Base-by-base conservation (phyloP, 2,797 vertebrate species). In the Pachyuromys duprasi region DNA sequence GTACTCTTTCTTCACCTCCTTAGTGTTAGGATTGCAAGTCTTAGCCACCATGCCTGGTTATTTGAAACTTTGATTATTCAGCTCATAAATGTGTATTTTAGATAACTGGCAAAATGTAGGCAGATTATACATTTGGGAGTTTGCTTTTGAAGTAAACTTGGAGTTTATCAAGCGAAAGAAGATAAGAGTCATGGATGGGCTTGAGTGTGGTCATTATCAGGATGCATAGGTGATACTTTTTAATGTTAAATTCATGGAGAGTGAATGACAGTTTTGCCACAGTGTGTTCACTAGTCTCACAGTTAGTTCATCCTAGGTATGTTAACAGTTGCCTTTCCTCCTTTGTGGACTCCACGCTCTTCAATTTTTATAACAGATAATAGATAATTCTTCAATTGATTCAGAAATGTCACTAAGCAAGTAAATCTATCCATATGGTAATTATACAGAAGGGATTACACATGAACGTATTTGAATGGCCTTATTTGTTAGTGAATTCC, bases 11-110 rank as follows among this genome's bases (percentile, higher is more conserved):
- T 60, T 78, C 8, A 20, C 39, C 8, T n/a, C 33, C 42, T n/a
- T 33, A 53, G 60, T 49, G 57, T 65, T 63, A 49, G 42, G 15
- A 49, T 76, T 49, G 17, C 26, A 89, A 39, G 31, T 45, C 33
- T 62, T 42, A 24, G 57, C 39, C 26, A 36, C 31, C 63, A 53
- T 49, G 17, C 82, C 28, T 49, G 4, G 31, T 15, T 75, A 62
- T 18, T 63, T 76, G 67, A 93, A 95, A 89, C 45, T 86, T 80
- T 89, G 62, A 90, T 89, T 97, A 89, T 82, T 86, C 65, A 96
- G 74, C 12, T 84, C 57, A 67, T 90, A 84, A 15, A 62, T 93
- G n/a, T 86, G 75, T 26, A 74, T 63, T 95, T 14, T 89, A 92
- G 94, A 76, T 95, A 95, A 92, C 78, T 84, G 87, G 12, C 15